phyloP scores from a whole-genome alignment of 1,140 invertebrate species.

The Zelostemma sp. region DNA sequence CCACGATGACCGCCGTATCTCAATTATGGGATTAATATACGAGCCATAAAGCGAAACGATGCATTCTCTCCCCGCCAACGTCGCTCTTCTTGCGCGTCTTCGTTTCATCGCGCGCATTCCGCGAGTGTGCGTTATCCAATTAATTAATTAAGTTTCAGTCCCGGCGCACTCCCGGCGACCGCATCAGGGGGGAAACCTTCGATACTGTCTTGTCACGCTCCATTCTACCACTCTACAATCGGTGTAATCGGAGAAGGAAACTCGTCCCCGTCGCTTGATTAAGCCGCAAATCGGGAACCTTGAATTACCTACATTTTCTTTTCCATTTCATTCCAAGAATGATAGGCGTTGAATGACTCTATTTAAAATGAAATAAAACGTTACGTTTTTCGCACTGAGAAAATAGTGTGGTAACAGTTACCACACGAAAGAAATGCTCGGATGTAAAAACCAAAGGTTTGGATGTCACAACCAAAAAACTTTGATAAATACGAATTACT shows the following conservation, averaged over 20 bases:
- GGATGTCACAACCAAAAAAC: too few relatives aligned
- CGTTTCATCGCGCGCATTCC: slow-evolving; percentile 42
- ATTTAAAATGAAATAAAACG: too few relatives aligned
- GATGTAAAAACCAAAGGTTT: too few relatives aligned
- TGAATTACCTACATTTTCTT: too few relatives aligned
- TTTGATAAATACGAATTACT: too few relatives aligned
- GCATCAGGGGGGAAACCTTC: slow-evolving; percentile 3
- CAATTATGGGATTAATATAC: slow-evolving; percentile 61
- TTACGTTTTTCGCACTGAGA: too few relatives aligned
- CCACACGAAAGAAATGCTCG: too few relatives aligned
- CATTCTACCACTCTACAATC: slow-evolving; percentile 10
- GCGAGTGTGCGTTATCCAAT: slow-evolving; percentile 58
- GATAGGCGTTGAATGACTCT: too few relatives aligned
- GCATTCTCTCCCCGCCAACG: slow-evolving; percentile 26
- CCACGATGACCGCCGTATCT: slow-evolving; percentile 54
- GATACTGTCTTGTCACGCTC: slow-evolving; percentile 37
- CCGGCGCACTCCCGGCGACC: slow-evolving; percentile 10
- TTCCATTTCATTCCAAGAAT: too few relatives aligned
- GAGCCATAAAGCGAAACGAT: slow-evolving; percentile 55
- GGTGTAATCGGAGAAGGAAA: slow-evolving; percentile 21
- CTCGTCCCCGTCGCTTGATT: background rate
- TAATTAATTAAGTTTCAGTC: slow-evolving; percentile 56
- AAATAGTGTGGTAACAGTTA: too few relatives aligned
- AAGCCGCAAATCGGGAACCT: background rate
- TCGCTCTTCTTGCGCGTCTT: slow-evolving; percentile 35